phyloP scores from a whole-genome alignment of 2,797 vertebrate genomes.

The Pelochelys cantorii region DNA sequence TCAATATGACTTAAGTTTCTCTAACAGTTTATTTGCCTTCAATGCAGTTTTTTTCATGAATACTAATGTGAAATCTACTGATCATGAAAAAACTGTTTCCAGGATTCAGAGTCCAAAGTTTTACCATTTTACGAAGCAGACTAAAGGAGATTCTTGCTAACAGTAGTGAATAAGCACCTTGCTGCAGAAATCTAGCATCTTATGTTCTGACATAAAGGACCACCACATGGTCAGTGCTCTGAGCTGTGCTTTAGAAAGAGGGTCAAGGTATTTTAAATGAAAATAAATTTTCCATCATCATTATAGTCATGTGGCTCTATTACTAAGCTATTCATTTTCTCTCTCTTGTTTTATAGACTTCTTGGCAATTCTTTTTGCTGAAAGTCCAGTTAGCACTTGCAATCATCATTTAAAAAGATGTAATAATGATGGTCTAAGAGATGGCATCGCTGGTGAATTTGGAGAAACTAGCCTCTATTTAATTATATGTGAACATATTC shows the following conservation, averaged over 20 bases:
- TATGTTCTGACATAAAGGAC: slow-evolving; percentile 7
- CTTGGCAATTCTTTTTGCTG: background rate
- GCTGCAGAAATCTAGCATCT: background rate
- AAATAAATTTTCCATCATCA: slow-evolving; percentile 38
- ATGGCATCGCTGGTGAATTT: slow-evolving; percentile 46
- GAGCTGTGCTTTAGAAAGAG: slow-evolving; percentile 14
- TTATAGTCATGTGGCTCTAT: background rate
- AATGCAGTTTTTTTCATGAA: slow-evolving; percentile 72
- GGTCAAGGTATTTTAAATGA: slow-evolving; percentile 46
- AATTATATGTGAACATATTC: slow-evolving; percentile 35
- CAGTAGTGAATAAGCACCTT: slow-evolving; percentile 27
- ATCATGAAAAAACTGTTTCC: slow-evolving; percentile 18
- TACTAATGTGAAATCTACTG: slow-evolving; percentile 64
- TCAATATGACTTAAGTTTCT: slow-evolving; percentile 79
- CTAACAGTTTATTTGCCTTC: slow-evolving; percentile 76
- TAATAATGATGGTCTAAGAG: slow-evolving; percentile 9
- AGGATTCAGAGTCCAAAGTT: slow-evolving; percentile 26
- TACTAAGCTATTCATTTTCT: slow-evolving; percentile 1
- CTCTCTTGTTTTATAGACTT: slow-evolving; percentile 6
- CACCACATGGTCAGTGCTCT: slow-evolving; percentile 20
- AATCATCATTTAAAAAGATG: slow-evolving; percentile 16
- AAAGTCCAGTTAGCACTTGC: slow-evolving; percentile 29
- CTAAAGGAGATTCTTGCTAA: background rate
- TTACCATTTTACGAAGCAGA: slow-evolving; percentile 40
- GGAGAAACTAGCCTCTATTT: slow-evolving; percentile 48